phyloP scores from a whole-genome alignment of 1,140 invertebrate species.

The Drosophila sproati region DNA sequence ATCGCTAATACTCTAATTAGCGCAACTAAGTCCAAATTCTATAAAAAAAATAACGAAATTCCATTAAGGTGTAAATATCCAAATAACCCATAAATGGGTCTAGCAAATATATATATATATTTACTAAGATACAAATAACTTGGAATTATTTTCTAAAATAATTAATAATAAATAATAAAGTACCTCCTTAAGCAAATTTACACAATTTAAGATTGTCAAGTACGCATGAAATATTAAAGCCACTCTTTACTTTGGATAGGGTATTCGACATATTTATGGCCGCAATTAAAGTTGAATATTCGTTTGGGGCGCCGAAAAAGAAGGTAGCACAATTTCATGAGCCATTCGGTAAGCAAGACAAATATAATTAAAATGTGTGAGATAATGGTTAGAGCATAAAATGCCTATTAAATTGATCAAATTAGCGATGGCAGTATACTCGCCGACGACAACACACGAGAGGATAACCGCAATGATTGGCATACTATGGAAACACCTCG shows the following conservation, averaged over 20 bases:
- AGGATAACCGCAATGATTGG: slow-evolving; percentile 31
- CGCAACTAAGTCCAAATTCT: neutral
- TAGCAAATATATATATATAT: too few species aligned
- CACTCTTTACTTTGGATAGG: neutral
- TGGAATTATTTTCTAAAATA: too few species aligned
- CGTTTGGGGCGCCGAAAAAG: slow-evolving; percentile 53
- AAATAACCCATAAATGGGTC: too few species aligned
- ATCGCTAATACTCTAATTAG: slow-evolving; percentile 7
- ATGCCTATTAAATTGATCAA: slow-evolving; percentile 59
- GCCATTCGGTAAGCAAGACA: slow-evolving; percentile 46
- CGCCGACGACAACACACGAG: neutral
- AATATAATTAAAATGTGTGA: slow-evolving; percentile 73
- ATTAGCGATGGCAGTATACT: slow-evolving; percentile 20
- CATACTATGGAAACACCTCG: slow-evolving; percentile 22
- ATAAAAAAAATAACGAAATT: too few species aligned
- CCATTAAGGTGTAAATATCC: too few species aligned
- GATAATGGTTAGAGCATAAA: slow-evolving; percentile 30
- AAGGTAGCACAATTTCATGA: slow-evolving; percentile 69
- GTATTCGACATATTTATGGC: slow-evolving; percentile 58
- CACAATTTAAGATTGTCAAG: neutral
- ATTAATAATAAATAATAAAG: too few species aligned
- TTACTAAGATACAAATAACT: too few species aligned
- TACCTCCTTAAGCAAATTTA: neutral
- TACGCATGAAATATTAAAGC: neutral
- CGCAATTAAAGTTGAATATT: slow-evolving; percentile 71